A percentile compares a stretch with the other conserved stretches of the same genome.
These are phyloP conservation scores for Trachops cirrhosus DNA, from an alignment of 2,797 vertebrate species.

Conservation along the genomic window DNA sequence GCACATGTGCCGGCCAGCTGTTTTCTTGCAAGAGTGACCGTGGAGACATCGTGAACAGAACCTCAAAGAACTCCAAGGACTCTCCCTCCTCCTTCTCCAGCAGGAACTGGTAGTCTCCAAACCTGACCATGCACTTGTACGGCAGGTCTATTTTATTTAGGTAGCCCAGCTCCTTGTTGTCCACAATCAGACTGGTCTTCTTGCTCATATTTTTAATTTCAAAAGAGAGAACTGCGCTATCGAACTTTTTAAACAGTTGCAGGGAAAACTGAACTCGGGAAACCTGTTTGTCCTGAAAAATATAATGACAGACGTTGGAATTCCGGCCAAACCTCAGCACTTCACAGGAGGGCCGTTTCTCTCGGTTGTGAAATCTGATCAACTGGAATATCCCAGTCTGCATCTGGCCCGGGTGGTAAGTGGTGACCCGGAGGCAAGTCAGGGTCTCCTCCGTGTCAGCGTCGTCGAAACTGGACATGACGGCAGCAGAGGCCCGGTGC, in stretches of 20 bases:
- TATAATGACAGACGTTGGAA: conserved; percentile 83
- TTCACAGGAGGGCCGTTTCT: conserved; percentile 83
- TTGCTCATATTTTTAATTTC: conserved; percentile 94
- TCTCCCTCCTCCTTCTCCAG: conserved; percentile 87
- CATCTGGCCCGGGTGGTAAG: conserved; percentile 89
- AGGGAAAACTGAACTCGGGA: conserved; percentile 91
- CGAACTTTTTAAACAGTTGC: conserved; percentile 85
- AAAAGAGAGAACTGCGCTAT: conserved; percentile 83
- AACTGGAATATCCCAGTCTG: conserved; percentile 80
- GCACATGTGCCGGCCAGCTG: conserved; percentile 54
- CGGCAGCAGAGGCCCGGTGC: background rate
- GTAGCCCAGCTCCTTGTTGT: conserved; percentile 83
- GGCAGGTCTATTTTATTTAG: conserved; percentile 90
- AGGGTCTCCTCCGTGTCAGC: conserved; percentile 90
- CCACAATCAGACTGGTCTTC: conserved; percentile 84
- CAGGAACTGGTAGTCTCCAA: conserved; percentile 91
- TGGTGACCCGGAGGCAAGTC: conserved; percentile 87
- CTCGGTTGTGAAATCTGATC: conserved; percentile 80
- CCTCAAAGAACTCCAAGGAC: conserved; percentile 87
- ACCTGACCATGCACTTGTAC: conserved; percentile 85
- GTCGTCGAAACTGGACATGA: conserved; percentile 80
- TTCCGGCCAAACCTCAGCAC: conserved; percentile 89
- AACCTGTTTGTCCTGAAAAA: conserved; percentile 85
- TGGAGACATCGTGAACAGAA: conserved; percentile 84
- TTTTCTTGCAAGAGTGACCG: conserved; percentile 86